phyloP scores from a whole-genome alignment of 1,140 invertebrate genomes.

The Drosophila teissieri region DNA sequence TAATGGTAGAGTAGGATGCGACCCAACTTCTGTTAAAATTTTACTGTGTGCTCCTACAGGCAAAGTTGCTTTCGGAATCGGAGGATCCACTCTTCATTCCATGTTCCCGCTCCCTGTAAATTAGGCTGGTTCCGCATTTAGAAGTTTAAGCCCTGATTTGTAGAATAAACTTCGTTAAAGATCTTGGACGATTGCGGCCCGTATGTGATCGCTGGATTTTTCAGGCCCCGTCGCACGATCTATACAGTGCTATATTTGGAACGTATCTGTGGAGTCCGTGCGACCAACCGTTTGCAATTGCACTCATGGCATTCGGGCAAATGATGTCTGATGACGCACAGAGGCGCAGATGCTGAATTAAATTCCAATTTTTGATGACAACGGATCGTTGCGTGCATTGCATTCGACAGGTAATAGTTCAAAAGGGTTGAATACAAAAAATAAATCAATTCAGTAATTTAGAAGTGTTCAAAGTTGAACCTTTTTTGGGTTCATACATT shows the following conservation, averaged over 20 bases:
- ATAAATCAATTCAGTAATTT: too few relatives aligned
- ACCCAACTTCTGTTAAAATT: background rate
- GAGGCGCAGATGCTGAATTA: too few relatives aligned
- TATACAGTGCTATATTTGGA: background rate
- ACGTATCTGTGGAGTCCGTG: background rate
- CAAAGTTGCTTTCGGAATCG: background rate
- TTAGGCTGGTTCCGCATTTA: conserved; percentile 1
- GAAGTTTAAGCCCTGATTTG: background rate
- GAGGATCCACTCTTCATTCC: background rate
- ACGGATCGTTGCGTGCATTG: too few relatives aligned
- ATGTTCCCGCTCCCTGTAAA: background rate
- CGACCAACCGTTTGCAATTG: too few relatives aligned
- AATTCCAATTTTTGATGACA: too few relatives aligned
- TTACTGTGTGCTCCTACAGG: background rate
- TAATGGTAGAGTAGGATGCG: background rate
- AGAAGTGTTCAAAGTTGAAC: too few relatives aligned
- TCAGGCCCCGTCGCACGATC: background rate
- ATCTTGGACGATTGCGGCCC: background rate
- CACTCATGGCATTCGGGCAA: too few relatives aligned
- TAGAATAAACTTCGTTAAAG: background rate
- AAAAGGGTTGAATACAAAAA: too few relatives aligned
- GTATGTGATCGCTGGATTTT: background rate
- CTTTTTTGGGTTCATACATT: too few relatives aligned
- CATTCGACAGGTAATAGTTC: too few relatives aligned
- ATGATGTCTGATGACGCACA: too few relatives aligned